Base-by-base conservation (phyloP, 2,888 invertebrate species). In the Dicranocentrus wangi region DNA sequence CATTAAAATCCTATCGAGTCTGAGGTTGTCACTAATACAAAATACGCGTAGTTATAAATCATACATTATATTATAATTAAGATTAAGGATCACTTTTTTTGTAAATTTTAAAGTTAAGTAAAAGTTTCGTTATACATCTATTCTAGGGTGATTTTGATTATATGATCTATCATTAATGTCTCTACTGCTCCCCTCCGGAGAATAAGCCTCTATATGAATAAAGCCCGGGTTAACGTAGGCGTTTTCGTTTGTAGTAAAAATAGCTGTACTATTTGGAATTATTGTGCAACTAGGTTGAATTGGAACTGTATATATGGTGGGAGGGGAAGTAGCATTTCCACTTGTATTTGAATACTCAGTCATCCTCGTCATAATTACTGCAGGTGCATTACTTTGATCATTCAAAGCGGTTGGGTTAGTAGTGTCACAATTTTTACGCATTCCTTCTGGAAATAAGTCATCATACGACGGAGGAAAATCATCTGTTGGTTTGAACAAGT, bases 381-480 rank as follows among this genome's bases (percentile, higher is more conserved):
- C 47, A n/a, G 7, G 7, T 47, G 47, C 10, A 47, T n/a, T n/a
- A 39, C 39, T n/a, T n/a, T n/a, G n/a, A n/a, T n/a, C 39, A 13
- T 39, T 39, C 39, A 13, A 13, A 39, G 13, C 39, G 7, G 39
- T 5, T 13, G 39, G 39, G 39, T 39, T 39, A 47, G n/a, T n/a
- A 15, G 10, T 47, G n/a, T 47, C 47, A 47, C 23, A 27, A 58
- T 25, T 28, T 15, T n/a, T 39, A 28, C 42, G 8, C 2, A 5
- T 42, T 13, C 47, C 53, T 39, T 69, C 42, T 21, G 82, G 82
- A 71, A 82, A 82, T 27, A 82, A 61, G 39, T 82, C 82, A 23
- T 75, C 63, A 25, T 82, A 82, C 13, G 76, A 60, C 0, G 82
- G 82, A 1, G 80, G 82, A 2, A 55, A 60, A 27, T 82, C 82